Evolutionary conservation across 2,888 invertebrate genomes (phyloP), one percentile per base, ranked within the genome.

Genomic region (Caenorhabditis uteleia): DNA sequence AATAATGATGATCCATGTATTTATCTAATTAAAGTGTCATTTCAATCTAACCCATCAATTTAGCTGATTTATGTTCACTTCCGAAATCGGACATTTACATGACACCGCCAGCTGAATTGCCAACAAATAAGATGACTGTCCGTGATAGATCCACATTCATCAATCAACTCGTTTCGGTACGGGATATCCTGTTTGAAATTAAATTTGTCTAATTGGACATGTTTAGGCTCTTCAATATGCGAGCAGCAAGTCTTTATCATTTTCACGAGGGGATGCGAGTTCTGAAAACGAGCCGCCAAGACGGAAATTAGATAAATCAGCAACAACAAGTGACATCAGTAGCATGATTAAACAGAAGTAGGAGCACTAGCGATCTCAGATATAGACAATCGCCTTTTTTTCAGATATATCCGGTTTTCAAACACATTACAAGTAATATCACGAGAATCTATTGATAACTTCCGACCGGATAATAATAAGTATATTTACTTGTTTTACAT

Each of bases 91-190:
- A 66, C 38, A 47, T 66, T 20, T 66, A 56, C 50, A 54, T 45
- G 49, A 61, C 49, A 2, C 60, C 66, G 8, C 51, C 56, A 29
- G 56, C 42, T 12, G 51, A 66, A 26, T 42, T 55, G 26, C 50
- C 48, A 12, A 21, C 44, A 25, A 70, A 71, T 46, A 74, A 74
- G 39, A 64, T 74, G 66, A 53, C 51, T 8, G 45, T 55, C 12
- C 60, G 64, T 27, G 71, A 71, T 20, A 29, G 71, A 34, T 71
- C 74, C 12, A 59, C 61, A 7, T 74, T 74, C 47, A 71, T 74
- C 49, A 68, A 64, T 44, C 62, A 68, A 47, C 54, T 74, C 12
- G 66, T 68, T 10, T 56, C 62, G 64, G 70, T 69, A 25, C 12
- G 40, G 7, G 12, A 16, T 4, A 8, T 23, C 20, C 5, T 27